Conservation (phyloP, 2,113 vertebrate genomes). For the Natator depressus region DNA sequence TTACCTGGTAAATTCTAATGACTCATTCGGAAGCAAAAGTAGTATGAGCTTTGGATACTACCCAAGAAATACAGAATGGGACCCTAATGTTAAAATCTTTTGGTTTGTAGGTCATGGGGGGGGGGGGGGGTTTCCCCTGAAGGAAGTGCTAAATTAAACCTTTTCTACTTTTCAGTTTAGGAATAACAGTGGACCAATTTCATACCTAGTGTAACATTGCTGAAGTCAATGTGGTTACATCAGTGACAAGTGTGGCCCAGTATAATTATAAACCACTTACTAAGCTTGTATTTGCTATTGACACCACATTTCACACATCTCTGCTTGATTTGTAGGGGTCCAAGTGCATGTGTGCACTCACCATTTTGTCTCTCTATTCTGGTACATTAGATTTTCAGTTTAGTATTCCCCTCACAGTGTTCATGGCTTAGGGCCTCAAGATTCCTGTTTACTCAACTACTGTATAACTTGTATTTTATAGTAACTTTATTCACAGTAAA, state of each 20-base stretch:
- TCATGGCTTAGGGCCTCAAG: not conserved
- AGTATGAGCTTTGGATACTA: conserved; percentile 45
- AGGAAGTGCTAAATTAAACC: not conserved
- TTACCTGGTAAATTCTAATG: conserved; percentile 52
- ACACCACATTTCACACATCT: not conserved
- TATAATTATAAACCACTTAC: not conserved
- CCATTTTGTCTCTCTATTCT: not conserved
- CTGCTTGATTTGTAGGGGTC: not conserved
- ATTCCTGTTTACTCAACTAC: not conserved
- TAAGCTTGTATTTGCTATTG: not conserved
- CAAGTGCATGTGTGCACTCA: accelerated
- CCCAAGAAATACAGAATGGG: conserved; percentile 41
- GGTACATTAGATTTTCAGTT: not conserved
- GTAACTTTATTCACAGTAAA: not conserved
- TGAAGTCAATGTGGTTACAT: not conserved
- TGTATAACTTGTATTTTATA: not conserved
- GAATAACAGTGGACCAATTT: not conserved
- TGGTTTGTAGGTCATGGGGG: not conserved
- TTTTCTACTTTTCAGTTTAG: not conserved
- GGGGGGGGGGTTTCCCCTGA: not conserved
- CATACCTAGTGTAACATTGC: not conserved
- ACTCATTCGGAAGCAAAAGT: conserved; percentile 26
- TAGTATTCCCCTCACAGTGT: not conserved
- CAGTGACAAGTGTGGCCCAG: accelerated
- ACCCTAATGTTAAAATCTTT: conserved; percentile 26